Conservation (phyloP, 2,797 vertebrate species). For the Cuculus canorus region DNA sequence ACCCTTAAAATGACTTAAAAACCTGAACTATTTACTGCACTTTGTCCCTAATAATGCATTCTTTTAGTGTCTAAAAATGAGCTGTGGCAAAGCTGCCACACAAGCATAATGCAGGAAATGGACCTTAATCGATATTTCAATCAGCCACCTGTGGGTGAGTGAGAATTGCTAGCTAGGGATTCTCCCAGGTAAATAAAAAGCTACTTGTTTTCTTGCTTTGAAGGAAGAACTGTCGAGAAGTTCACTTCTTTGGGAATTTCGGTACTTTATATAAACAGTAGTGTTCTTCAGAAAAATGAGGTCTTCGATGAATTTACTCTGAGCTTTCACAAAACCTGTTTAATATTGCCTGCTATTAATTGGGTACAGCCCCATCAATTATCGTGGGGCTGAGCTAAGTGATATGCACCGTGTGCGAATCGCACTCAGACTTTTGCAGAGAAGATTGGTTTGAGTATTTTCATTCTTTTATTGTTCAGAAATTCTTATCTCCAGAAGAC, state of each 20-base stretch:
- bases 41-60: conserved; percentile 40
- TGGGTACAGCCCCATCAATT: neutral
- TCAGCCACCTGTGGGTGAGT: conserved; percentile 49
- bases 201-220: neutral
- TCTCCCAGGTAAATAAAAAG: conserved; percentile 26
- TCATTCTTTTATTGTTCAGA: neutral
- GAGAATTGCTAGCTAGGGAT: conserved; percentile 47
- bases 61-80: neutral
- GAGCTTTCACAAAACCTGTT: neutral
- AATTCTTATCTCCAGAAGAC: neutral
- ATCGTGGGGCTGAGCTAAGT: neutral
- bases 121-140: conserved; percentile 61
- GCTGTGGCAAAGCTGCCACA: conserved; percentile 46
- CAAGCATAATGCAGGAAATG: conserved; percentile 20
- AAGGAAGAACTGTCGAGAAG: neutral
- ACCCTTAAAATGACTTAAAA: conserved; percentile 5
- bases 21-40: neutral
- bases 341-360: neutral
- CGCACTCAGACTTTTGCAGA: neutral
- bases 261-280: neutral
- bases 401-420: neutral
- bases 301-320: neutral
- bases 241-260: conserved; percentile 14
- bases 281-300: neutral
- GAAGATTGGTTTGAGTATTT: neutral